Conservation (phyloP, 2,113 vertebrate species). For the Cyanoramphus novaezelandiae region DNA sequence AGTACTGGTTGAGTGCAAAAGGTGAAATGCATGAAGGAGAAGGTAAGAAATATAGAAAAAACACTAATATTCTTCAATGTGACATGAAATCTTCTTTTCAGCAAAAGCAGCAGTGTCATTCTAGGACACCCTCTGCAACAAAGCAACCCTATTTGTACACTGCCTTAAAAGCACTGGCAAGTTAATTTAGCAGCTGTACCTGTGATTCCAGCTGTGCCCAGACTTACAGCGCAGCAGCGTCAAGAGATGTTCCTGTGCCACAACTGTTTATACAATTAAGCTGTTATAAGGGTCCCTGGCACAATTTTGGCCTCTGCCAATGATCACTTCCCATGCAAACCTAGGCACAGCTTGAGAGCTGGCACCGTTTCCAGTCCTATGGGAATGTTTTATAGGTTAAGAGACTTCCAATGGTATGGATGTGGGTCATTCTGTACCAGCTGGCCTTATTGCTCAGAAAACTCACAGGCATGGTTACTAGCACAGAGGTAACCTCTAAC, state of each 20-base stretch:
- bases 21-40: not conserved
- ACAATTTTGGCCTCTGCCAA: not conserved
- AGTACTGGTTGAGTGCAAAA: not conserved
- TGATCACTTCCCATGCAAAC: not conserved
- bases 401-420: slow-evolving; percentile 25
- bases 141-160: not conserved
- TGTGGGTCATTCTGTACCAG: slow-evolving; percentile 27
- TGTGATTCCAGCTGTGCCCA: not conserved
- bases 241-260: not conserved
- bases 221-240: not conserved
- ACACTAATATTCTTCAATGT: not conserved
- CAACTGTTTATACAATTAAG: not conserved
- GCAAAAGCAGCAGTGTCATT: not conserved
- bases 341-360: slow-evolving; percentile 32
- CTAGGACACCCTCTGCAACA: not conserved
- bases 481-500: not conserved
- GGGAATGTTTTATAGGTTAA: slow-evolving; percentile 47
- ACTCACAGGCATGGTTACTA: not conserved
- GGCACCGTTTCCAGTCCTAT: not conserved
- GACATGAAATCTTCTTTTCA: not conserved
- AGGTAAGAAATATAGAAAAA: not conserved
- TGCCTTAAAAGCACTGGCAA: not conserved
- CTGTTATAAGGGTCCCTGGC: not conserved
- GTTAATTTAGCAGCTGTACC: not conserved
- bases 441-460: not conserved